Evolutionary conservation across 2,888 invertebrate species (phyloP).

Genomic region (Agrochola macilenta): DNA sequence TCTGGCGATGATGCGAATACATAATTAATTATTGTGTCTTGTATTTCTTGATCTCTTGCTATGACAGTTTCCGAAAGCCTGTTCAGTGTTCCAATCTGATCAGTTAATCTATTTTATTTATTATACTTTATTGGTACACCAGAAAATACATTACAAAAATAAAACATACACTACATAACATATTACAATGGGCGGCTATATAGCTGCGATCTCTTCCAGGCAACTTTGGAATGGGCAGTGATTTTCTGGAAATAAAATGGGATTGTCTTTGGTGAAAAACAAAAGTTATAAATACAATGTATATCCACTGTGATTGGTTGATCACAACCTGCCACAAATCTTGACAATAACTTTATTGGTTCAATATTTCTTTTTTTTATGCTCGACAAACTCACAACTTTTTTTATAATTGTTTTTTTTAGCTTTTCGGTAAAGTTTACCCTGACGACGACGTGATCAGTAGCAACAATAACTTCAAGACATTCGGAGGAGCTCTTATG

Average conservation of each 20-base stretch:
- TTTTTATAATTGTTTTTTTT: constrained; percentile 55
- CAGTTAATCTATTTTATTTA: no score
- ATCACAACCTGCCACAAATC: not conserved
- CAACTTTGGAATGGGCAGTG: no score
- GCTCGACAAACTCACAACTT: not conserved
- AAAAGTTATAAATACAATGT: no score
- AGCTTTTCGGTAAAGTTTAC: constrained; percentile 98
- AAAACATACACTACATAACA: no score
- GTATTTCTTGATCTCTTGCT: not conserved
- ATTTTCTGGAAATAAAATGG: no score
- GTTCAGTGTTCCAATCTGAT: not conserved
- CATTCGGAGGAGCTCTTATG: constrained; percentile 98
- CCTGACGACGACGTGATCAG: constrained; percentile 94
- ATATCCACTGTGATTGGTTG: not conserved
- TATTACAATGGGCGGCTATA: no score
- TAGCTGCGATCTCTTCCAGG: no score
- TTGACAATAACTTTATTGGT: not conserved
- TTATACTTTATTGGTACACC: no score
- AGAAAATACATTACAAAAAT: no score
- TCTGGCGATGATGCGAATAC: no score
- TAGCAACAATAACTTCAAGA: constrained; percentile 99
- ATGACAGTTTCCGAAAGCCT: not conserved
- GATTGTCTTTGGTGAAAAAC: no score
- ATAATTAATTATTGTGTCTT: no score
- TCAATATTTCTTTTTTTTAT: not conserved